These are phyloP conservation scores for Aurelia sp. DNA, from an alignment of 30 jellyfish, hydroid and myxozoan genomes.

Conservation along the genomic window DNA sequence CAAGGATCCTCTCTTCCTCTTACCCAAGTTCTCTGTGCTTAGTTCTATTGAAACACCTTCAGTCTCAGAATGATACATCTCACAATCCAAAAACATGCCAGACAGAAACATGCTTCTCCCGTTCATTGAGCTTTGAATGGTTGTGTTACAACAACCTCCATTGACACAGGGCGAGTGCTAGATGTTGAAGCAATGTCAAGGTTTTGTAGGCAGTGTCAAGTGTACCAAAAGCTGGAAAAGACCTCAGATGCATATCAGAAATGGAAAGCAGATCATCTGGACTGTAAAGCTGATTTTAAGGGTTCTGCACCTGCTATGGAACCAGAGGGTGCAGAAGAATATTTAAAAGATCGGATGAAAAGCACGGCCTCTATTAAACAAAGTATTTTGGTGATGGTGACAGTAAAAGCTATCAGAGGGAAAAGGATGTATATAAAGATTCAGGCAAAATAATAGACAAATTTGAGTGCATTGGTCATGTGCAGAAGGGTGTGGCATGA, in stretches of 20 bases:
- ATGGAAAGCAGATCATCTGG: background rate
- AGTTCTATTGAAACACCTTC: too few species aligned
- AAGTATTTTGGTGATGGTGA: slow-evolving; percentile 2
- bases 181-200: slow-evolving; percentile 5
- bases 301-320: slow-evolving; percentile 8
- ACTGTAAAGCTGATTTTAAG: background rate
- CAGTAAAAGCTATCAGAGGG: background rate
- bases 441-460: background rate
- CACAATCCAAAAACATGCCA: too few species aligned
- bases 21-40: too few species aligned
- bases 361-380: background rate
- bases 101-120: too few species aligned
- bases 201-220: background rate
- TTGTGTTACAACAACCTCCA: background rate
- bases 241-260: background rate
- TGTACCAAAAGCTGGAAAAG: background rate
- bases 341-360: background rate
- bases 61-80: too few species aligned
- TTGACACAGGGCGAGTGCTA: background rate
- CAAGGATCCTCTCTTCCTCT: too few species aligned
- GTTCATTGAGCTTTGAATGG: too few species aligned
- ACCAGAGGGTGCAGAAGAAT: background rate
- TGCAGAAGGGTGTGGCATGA: too few species aligned
- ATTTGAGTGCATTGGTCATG: background rate
- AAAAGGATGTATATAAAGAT: background rate